phyloP scores from a whole-genome alignment of 1,140 invertebrate genomes.

The Drosophila serrata region DNA sequence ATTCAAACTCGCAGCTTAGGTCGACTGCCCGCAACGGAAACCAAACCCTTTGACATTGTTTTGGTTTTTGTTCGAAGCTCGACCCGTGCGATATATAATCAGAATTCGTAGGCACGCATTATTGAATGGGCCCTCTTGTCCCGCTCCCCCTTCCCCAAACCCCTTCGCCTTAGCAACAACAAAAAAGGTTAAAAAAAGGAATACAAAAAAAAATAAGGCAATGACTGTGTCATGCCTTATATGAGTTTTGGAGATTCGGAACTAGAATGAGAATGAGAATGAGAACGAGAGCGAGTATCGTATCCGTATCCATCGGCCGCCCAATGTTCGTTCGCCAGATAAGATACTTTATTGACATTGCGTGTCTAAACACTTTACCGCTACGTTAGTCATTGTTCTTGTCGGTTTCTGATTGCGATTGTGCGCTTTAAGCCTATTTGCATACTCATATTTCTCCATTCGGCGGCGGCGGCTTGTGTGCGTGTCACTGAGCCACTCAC shows the following conservation, averaged over 20 bases:
- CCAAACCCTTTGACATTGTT: conserved; percentile 78
- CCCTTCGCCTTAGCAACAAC: conserved; percentile 8
- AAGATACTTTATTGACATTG: conserved; percentile 83
- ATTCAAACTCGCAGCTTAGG: conserved; percentile 19
- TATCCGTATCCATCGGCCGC: conserved; percentile 69
- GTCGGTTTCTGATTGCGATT: conserved; percentile 76
- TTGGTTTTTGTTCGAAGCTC: conserved; percentile 52
- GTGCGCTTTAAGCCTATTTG: conserved; percentile 82
- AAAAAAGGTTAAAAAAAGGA: conserved; percentile 14
- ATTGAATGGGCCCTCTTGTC: conserved; percentile 65
- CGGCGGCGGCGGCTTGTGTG: conserved; percentile 30
- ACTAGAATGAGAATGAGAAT: conserved; percentile 30
- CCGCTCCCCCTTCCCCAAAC: neutral
- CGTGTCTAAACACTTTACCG: conserved; percentile 83
- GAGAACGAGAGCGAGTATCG: conserved; percentile 25
- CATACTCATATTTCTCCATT: conserved; percentile 77
- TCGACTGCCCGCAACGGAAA: conserved; percentile 39
- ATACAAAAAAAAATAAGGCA: conserved; percentile 28
- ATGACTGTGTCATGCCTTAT: conserved; percentile 55
- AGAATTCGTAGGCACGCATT: conserved; percentile 82
- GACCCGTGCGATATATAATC: conserved; percentile 68
- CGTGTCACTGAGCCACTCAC: conserved; percentile 53
- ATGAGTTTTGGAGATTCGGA: conserved; percentile 12
- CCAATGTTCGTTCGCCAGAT: conserved; percentile 61
- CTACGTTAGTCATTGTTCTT: conserved; percentile 74